Evolutionary conservation across 2,797 vertebrate species (phyloP).

Genomic region (Betta splendens): DNA sequence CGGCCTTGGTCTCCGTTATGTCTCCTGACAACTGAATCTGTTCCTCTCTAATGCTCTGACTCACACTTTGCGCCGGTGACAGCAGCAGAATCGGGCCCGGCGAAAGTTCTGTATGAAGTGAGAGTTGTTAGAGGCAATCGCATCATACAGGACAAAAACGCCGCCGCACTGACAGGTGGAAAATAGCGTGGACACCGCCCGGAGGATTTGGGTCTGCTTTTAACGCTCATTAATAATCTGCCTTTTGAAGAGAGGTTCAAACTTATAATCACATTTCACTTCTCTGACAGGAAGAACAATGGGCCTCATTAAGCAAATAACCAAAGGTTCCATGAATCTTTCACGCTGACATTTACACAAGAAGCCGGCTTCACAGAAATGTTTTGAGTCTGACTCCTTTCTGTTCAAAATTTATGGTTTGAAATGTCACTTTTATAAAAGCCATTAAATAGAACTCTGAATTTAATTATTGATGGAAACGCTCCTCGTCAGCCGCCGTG

Average conservation of each 20-base stretch:
- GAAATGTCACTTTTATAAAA: slow-evolving; percentile 1
- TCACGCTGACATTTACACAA: neutral
- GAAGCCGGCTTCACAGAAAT: neutral
- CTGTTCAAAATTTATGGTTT: neutral
- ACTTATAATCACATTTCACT: neutral
- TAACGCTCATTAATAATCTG: neutral
- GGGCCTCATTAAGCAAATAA: slow-evolving; percentile 1
- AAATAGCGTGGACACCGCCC: neutral
- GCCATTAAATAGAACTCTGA: neutral
- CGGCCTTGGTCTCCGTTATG: slow-evolving; percentile 37
- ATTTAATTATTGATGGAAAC: too few species aligned
- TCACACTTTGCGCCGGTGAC: slow-evolving; percentile 18
- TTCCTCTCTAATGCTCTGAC: slow-evolving; percentile 36
- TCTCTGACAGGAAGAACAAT: neutral
- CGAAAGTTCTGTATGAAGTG: slow-evolving; percentile 17
- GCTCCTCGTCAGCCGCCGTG: too few species aligned
- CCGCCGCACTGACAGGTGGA: neutral
- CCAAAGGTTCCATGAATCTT: neutral
- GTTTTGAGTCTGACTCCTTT: neutral
- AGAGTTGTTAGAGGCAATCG: neutral
- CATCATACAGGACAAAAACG: neutral
- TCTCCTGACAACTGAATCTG: slow-evolving; percentile 57
- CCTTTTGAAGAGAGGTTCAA: neutral
- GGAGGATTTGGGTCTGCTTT: neutral
- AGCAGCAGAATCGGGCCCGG: neutral